These are phyloP conservation scores for Bombyx mori DNA, from an alignment of 1,140 invertebrate genomes.

Conservation along the genomic window DNA sequence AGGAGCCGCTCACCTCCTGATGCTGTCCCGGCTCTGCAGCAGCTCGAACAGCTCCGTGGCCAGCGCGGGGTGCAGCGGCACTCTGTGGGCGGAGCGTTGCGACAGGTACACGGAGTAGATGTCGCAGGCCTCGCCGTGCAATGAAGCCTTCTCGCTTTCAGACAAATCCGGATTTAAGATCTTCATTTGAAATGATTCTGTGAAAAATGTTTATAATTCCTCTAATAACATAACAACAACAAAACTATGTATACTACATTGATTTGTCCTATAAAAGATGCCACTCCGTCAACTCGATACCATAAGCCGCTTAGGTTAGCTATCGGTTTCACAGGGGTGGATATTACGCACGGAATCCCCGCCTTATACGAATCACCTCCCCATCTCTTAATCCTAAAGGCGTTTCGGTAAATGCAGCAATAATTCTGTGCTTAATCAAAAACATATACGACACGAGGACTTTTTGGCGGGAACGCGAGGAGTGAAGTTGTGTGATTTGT, in stretches of 20 bases:
- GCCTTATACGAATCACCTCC: too few relatives aligned
- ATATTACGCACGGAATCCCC: too few relatives aligned
- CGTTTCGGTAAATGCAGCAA: too few relatives aligned
- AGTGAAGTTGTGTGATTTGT: too few relatives aligned
- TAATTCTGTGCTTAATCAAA: background rate
- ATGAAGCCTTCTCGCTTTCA: constrained; percentile 74
- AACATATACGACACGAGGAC: background rate
- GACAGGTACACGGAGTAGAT: constrained; percentile 76
- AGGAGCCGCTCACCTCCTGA: constrained; percentile 55
- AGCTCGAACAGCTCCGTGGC: constrained; percentile 76
- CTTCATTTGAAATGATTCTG: constrained; percentile 86
- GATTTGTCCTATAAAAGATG: too few relatives aligned
- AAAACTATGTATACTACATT: too few relatives aligned
- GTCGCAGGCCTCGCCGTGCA: constrained; percentile 80
- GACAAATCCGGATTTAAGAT: constrained; percentile 85
- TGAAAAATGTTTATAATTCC: constrained; percentile 23
- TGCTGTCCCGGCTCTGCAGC: constrained; percentile 75
- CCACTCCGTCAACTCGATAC: too few relatives aligned
- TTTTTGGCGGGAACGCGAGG: too few relatives aligned
- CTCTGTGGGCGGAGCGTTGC: constrained; percentile 76
- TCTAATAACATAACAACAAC: too few relatives aligned
- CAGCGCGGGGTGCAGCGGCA: constrained; percentile 77
- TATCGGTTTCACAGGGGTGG: too few relatives aligned
- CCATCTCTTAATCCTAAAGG: too few relatives aligned
- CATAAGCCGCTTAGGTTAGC: too few relatives aligned